phyloP scores from a whole-genome alignment of 2,113 vertebrate genomes.

The Mesembrinibis cayennensis region DNA sequence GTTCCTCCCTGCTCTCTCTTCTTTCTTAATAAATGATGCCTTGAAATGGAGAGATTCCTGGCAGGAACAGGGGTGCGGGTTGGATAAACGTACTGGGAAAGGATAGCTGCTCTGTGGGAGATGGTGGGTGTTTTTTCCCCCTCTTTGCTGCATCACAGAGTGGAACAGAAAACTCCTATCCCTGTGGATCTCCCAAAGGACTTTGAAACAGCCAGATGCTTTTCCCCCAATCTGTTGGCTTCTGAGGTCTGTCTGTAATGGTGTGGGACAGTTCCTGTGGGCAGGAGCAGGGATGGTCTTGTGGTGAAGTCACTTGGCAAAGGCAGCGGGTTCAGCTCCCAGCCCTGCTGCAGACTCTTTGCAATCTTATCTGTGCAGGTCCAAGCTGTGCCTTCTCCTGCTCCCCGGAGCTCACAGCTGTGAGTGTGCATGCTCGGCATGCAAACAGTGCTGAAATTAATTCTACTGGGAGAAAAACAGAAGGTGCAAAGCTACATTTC shows the following conservation, averaged over 20 bases:
- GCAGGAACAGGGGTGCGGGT: neutral
- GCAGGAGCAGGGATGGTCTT: neutral
- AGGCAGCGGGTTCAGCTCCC: neutral
- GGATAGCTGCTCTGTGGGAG: neutral
- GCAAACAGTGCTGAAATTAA: slow-evolving; percentile 8
- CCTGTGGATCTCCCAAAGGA: neutral
- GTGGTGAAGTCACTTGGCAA: slow-evolving; percentile 1
- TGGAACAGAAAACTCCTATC: neutral
- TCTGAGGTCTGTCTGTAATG: neutral
- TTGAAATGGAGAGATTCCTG: neutral
- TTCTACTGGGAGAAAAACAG: slow-evolving; percentile 32
- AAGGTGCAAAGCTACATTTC: slow-evolving; percentile 36
- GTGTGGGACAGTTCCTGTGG: neutral
- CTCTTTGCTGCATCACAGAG: neutral
- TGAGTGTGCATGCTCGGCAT: slow-evolving; percentile 3
- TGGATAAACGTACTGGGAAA: neutral
- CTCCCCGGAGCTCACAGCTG: neutral
- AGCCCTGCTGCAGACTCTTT: neutral
- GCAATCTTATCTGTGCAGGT: neutral
- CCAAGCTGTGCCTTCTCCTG: neutral
- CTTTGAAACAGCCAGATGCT: neutral
- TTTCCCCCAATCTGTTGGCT: neutral
- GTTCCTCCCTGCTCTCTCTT: neutral
- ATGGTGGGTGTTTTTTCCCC: neutral
- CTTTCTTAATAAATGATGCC: neutral